phyloP scores from a whole-genome alignment of 2,888 invertebrate genomes.

The Idaea straminata region DNA sequence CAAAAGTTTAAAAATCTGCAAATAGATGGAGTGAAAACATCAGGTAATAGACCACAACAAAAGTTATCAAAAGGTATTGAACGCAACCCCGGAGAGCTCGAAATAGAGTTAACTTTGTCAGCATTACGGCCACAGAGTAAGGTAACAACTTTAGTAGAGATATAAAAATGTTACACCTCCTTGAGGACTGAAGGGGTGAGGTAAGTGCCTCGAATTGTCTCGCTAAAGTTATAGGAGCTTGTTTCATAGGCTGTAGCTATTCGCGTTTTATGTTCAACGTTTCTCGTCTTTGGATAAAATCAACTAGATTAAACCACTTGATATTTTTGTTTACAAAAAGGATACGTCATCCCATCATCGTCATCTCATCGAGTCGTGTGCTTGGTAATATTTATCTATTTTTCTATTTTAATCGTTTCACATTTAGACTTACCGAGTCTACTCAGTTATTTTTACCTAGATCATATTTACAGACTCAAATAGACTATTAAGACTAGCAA shows the following conservation, averaged over 20 bases:
- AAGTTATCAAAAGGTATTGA: not conserved
- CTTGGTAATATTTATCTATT: too few species aligned
- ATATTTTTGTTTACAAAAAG: not conserved
- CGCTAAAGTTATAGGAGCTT: not conserved
- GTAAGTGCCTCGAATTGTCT: not conserved
- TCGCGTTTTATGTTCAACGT: not conserved
- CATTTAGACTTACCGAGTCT: too few species aligned
- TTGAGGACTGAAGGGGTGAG: not conserved
- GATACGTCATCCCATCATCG: not conserved
- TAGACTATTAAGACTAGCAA: too few species aligned
- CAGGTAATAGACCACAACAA: not conserved
- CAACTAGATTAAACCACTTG: not conserved
- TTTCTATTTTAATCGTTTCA: too few species aligned
- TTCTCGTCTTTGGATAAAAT: not conserved
- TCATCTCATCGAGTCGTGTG: not conserved
- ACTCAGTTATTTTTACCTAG: too few species aligned
- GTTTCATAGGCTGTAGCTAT: not conserved
- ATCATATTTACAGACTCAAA: too few species aligned
- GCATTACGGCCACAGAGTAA: not conserved
- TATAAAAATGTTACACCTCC: conserved; percentile 1
- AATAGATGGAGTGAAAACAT: not conserved
- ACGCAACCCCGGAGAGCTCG: not conserved
- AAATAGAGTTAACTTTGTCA: not conserved
- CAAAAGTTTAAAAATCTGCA: not conserved
- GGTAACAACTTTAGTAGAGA: not conserved